Evolutionary conservation across 2,797 vertebrate genomes (phyloP), one percentile per base, ranked within the genome.

Genomic region (Rhyacichthys aspro): DNA sequence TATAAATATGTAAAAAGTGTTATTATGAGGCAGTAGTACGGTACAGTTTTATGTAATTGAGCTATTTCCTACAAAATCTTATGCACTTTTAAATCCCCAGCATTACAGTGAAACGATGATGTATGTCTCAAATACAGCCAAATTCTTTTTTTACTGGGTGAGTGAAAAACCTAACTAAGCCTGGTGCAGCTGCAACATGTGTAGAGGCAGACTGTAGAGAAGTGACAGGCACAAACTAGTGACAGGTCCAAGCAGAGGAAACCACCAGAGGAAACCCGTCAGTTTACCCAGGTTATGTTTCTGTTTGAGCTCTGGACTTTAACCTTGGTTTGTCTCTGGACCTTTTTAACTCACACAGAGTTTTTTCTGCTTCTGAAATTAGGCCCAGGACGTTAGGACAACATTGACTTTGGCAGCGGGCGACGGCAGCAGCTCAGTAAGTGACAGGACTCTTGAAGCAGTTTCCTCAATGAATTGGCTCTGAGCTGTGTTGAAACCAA

Each of bases 371-470:
- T 79, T 45, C 49, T 59, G 61, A 74, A 79, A 73, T 59, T 45
- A 60, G 72, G 72, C 56, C n/a, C 1, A 16, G 64, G 72, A 79
- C 45, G 33, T 80, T 79, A 74, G 75, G 68, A 84, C 72, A 90
- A 90, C 86, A 88, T 79, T 89, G 81, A 83, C 81, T 82, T 89
- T 89, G 86, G 87, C 84, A 60, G 3, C 23, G 0, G 11, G 32
- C 48, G 10, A 34, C 47, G 65, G 70, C 65, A 62, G 50, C 9
- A 1, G 53, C 68, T 48, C 48, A 54, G 67, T 63, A 83, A 83
- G 72, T 83, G 78, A 79, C 47, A 15, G 72, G 67, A 75, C 68
- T 76, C 68, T 66, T 67, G 53, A 74, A 82, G 63, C 69, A 73
- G 81, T 81, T 73, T 76, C 38, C 57, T 65, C 11, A 11, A 57